Percentiles rank a stretch among this genome's conserved stretches.
Conservation (phyloP, 2,113 vertebrate genomes). For the Mola mola region DNA sequence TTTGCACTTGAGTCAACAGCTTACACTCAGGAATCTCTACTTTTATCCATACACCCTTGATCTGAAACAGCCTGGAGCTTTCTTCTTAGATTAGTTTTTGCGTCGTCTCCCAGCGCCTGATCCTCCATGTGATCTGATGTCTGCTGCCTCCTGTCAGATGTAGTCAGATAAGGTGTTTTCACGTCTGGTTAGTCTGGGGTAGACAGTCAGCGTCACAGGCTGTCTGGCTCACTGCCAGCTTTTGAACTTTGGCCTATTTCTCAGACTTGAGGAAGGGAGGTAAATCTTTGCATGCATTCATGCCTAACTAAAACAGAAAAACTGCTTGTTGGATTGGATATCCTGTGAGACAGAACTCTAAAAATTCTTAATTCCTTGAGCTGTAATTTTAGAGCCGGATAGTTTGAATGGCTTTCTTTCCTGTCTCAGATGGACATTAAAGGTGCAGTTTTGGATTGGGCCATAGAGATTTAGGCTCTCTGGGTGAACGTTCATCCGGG, state of each 20-base stretch:
- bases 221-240: constrained; percentile 32
- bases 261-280: constrained; percentile 9
- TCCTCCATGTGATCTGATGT: constrained; percentile 3
- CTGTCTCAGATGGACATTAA: no score
- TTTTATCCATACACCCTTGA: not conserved
- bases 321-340: no score
- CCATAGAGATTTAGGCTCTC: no score
- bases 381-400: no score
- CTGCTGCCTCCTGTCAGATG: constrained; percentile 11
- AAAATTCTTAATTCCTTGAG: no score
- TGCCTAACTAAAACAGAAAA: no score
- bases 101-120: not conserved
- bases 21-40: constrained; percentile 1
- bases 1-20: not conserved
- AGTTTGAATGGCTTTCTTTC: no score
- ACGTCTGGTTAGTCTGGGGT: constrained; percentile 3
- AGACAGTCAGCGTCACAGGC: constrained; percentile 22
- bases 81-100: constrained; percentile 11
- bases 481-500: no score
- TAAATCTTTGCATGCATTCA: constrained; percentile 16
- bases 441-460: no score
- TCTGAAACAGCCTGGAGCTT: not conserved
- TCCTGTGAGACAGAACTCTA: no score
- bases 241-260: constrained; percentile 67
- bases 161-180: constrained; percentile 23